Conservation (phyloP, 2,113 vertebrate species). For the Tiliqua scincoides region DNA sequence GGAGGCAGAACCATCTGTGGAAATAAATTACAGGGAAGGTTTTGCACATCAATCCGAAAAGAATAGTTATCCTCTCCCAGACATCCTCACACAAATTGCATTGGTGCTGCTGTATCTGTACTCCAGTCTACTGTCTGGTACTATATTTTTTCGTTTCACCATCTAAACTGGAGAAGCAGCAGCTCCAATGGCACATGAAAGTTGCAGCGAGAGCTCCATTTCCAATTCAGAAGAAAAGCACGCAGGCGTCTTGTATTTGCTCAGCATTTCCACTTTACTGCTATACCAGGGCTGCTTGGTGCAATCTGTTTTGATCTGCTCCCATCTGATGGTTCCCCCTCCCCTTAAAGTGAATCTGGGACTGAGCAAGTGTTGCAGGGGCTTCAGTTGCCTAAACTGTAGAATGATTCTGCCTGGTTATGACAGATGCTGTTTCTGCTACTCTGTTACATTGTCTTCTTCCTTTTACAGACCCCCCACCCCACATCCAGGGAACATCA, state of each 20-base stretch:
- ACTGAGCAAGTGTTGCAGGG: conserved; percentile 43
- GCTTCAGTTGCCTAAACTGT: conserved; percentile 52
- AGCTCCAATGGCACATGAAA: conserved; percentile 40
- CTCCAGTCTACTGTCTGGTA: neutral
- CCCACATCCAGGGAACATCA: neutral
- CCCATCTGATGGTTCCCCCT: conserved; percentile 11
- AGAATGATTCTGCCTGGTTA: conserved; percentile 30
- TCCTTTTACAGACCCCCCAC: neutral
- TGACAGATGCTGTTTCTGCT: neutral
- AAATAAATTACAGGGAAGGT: neutral
- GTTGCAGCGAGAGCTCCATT: conserved; percentile 20
- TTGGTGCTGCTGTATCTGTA: neutral
- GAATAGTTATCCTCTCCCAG: neutral
- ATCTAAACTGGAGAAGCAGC: neutral
- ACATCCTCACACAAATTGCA: neutral
- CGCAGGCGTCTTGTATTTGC: conserved; percentile 17
- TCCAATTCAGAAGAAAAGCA: conserved; percentile 20
- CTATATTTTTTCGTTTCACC: conserved; percentile 15
- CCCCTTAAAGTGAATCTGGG: conserved; percentile 42
- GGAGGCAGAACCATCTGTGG: neutral
- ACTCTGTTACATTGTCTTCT: neutral
- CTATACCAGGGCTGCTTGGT: conserved; percentile 41
- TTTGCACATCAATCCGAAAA: neutral
- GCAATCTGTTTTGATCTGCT: conserved; percentile 66
- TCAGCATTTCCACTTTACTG: conserved; percentile 39